Base-by-base conservation (phyloP, 2,113 vertebrate species). In the Gopherus flavomarginatus region DNA sequence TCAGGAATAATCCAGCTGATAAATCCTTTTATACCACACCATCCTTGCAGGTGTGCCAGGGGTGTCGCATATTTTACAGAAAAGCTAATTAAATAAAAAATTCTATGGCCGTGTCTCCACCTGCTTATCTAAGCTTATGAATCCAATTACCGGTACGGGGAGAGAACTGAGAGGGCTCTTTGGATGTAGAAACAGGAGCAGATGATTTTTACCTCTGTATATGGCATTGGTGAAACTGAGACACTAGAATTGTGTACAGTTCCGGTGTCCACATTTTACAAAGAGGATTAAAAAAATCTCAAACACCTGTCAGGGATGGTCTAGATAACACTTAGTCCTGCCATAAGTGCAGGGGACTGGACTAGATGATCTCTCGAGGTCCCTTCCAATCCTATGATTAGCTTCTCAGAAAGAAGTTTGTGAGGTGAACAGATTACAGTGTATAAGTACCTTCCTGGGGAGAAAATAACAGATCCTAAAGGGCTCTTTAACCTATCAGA, bases 131-230 rank as follows among this genome's bases (percentile, higher is more conserved):
- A 26, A 78, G 75, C 26, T 78, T 47, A 42, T 38, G 75, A 54
- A 56, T 47, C 72, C 56, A 92, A 59, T 53, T 7, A 9, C 22
- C 21, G 4, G 35, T 9, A 77, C 81, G 11, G 17, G 1, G 11
- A 0, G 0, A 24, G 31, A 80, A 57, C 69, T 3, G 27, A 12
- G 8, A 8, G 4, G 52, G 72, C 9, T 38, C 12, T 11, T 11
- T 29, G 22, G 22, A 38, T 44, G 56, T 79, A 49, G 16, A 6
- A 79, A 1, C 31, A 54, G 72, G 11, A 77, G 22, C 26, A 47
- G 26, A 42, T 78, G 42, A 27, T 78, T 47, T 78, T 44, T 77
- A 24, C 38, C 24, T 77, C 11, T 44, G 38, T 78, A 27, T 47
- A 26, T 47, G 12, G 11, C 42, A 78, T 14, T 44, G 75, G 24